Base-by-base conservation (phyloP, 2,888 invertebrate genomes). In the Caenorhabditis angaria region DNA sequence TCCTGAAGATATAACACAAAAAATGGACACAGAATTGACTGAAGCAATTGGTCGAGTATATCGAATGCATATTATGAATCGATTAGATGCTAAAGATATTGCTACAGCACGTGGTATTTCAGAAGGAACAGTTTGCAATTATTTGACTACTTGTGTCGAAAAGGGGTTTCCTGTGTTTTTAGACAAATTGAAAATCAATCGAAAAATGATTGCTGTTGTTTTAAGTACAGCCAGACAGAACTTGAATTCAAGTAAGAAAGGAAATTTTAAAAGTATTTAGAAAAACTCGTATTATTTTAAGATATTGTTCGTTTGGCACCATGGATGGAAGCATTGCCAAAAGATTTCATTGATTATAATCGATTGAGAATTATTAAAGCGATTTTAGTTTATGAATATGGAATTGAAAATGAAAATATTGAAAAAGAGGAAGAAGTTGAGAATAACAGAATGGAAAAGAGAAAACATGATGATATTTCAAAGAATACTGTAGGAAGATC, bases 91-190 rank as follows among this genome's bases (percentile, higher is more conserved):
- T 18, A 65, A 64, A 51, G 50, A 66, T 18, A 32, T 75, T 6
- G 69, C 75, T 0, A 10, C 28, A 1, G 27, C 29, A 22, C 53
- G 67, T 35, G 72, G 61, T 27, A 51, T 77, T 22, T 57, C 53
- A n/a, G 72, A 75, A 41, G 50, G 65, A 12, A 77, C 75, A 0
- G 68, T 78, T 10, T 61, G 27, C 28, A 48, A 54, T 2, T 68
- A 80, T 54, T 65, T 82, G 20, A 54, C 64, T 5, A 64, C 65
- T n/a, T 70, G 76, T 3, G 60, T 69, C 6, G 68, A 66, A 10
- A 61, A 65, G 14, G 84, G 84, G 12, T 76, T 84, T 10, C 83
- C 83, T 14, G 68, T 84, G 0, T 77, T 83, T 48, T 61, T 82
- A 25, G 64, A 74, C 2, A 61, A 61, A 28, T 63, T 84, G 25